These are phyloP conservation scores for Xanthorhoe spadicearia DNA, from an alignment of 2,888 invertebrate species.

Conservation along the genomic window DNA sequence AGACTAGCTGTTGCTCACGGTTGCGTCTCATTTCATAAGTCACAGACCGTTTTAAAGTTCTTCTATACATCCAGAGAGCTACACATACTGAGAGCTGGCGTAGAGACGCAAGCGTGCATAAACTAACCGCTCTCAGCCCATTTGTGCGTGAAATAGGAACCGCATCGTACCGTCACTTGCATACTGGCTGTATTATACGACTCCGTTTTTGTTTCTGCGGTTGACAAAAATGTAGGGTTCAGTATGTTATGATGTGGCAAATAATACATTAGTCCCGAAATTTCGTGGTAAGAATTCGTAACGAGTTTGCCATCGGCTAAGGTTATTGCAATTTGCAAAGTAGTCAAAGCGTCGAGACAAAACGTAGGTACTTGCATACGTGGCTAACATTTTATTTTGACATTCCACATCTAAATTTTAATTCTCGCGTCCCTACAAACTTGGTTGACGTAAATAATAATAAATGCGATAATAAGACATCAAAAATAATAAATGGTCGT, in stretches of 20 bases:
- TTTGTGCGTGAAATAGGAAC: constrained; percentile 75
- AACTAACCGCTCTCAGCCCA: constrained; percentile 58
- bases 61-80: constrained; percentile 26
- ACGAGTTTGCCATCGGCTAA: no score
- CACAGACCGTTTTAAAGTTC: background rate
- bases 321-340: background rate
- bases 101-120: constrained; percentile 56
- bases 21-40: background rate
- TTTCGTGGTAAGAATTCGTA: no score
- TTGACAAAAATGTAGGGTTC: constrained; percentile 4
- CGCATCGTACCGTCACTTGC: constrained; percentile 52
- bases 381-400: no score
- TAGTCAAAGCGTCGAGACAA: no score
- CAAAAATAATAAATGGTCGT: no score
- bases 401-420: no score
- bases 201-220: constrained; percentile 11
- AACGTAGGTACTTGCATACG: no score
- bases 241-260: background rate
- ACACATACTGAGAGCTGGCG: constrained; percentile 36
- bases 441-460: no score
- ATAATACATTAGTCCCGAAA: background rate
- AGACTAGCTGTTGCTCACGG: no score
- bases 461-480: no score
- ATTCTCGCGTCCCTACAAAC: no score
- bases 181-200: constrained; percentile 29